phyloP scores from a whole-genome alignment of 1,140 invertebrate species.

The Ceratina australensis region DNA sequence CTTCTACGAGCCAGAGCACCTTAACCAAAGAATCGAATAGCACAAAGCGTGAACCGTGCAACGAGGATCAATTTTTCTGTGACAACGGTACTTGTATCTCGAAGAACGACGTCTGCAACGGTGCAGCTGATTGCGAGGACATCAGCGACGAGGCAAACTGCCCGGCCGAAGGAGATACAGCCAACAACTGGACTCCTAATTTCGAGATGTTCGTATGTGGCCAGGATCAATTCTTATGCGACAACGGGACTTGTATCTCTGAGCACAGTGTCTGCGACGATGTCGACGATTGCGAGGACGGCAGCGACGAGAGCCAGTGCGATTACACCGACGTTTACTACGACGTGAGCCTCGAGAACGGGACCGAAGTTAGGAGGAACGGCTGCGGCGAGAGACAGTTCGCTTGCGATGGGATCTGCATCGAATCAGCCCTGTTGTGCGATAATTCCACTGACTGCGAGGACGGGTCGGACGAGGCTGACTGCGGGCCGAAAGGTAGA shows the following conservation, averaged over 20 bases:
- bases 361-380: background rate
- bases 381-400: background rate
- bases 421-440: conserved; percentile 73
- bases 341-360: background rate
- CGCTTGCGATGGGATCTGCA: conserved; percentile 71
- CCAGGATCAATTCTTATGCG: conserved; percentile 79
- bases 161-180: background rate
- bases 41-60: background rate
- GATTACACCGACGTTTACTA: background rate
- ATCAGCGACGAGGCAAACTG: background rate
- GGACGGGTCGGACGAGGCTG: conserved; percentile 78
- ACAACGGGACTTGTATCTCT: conserved; percentile 82
- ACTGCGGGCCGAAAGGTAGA: conserved; percentile 64
- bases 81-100: background rate
- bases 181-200: background rate
- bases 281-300: conserved; percentile 86
- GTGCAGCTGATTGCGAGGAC: background rate
- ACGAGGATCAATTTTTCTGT: no score
- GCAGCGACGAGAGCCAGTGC: conserved; percentile 83
- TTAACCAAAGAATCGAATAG: background rate
- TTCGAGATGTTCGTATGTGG: conserved; percentile 30
- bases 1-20: no score
- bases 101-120: background rate
- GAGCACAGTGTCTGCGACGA: conserved; percentile 85
- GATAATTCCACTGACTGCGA: conserved; percentile 76